These are phyloP conservation scores for Sylvicapra grimmia DNA, from an alignment of 2,113 vertebrate species.

Conservation along the genomic window DNA sequence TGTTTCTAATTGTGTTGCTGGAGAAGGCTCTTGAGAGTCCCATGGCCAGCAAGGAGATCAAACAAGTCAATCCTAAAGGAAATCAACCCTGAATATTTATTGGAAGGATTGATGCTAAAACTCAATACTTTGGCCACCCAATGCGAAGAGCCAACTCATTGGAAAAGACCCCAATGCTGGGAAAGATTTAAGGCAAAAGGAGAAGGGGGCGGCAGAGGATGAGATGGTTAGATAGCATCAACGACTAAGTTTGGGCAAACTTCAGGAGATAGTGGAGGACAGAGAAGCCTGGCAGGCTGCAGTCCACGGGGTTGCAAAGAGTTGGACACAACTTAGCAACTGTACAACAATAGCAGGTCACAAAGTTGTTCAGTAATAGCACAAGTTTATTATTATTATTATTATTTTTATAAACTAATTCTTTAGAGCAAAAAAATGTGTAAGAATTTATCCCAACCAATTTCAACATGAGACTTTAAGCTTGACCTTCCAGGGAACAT, in stretches of 20 bases:
- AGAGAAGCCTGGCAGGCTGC: neutral
- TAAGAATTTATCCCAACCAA: neutral
- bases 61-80: neutral
- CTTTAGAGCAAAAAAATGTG: neutral
- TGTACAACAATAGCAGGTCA: neutral
- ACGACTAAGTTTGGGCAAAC: neutral
- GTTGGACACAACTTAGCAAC: neutral
- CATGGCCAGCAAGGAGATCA: neutral
- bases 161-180: neutral
- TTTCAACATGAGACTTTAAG: neutral
- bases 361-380: neutral
- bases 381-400: neutral
- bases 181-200: neutral
- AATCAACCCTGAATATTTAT: neutral
- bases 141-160: neutral
- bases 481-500: neutral
- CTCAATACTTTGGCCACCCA: neutral
- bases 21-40: neutral
- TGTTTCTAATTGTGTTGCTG: neutral
- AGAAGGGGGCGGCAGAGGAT: neutral
- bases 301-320: neutral
- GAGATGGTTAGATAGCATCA: neutral
- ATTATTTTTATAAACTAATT: neutral
- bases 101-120: neutral
- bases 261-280: neutral